These are phyloP conservation scores for Saccostrea glomerata DNA, from an alignment of 1,140 invertebrate genomes.

Conservation along the genomic window DNA sequence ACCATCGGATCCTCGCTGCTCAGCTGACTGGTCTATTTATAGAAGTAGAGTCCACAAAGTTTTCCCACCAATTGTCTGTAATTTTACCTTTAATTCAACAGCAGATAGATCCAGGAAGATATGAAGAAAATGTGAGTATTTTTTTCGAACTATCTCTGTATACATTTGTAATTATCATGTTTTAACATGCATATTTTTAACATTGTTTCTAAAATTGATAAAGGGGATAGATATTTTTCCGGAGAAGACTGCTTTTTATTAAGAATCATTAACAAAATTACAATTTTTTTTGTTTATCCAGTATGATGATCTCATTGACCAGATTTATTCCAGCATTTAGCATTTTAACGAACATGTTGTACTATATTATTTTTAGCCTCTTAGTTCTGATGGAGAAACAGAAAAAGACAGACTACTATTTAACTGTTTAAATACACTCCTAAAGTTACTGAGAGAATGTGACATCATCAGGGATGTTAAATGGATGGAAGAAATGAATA, in stretches of 20 bases:
- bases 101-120: constrained; percentile 75
- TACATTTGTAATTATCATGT: too few relatives aligned
- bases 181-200: too few relatives aligned
- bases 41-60: constrained; percentile 84
- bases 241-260: too few relatives aligned
- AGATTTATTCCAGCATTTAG: too few relatives aligned
- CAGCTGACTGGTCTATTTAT: constrained; percentile 86
- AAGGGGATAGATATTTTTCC: too few relatives aligned
- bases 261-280: too few relatives aligned
- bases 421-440: constrained; percentile 84
- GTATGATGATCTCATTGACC: too few relatives aligned
- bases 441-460: constrained; percentile 83
- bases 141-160: too few relatives aligned
- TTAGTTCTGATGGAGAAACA: constrained; percentile 64
- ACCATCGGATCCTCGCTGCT: constrained; percentile 80
- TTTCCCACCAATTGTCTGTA: constrained; percentile 82
- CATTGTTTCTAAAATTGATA: too few relatives aligned
- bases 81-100: constrained; percentile 83
- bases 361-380: background rate
- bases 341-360: too few relatives aligned
- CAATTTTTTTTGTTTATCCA: too few relatives aligned
- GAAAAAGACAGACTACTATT: constrained; percentile 86
- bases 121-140: constrained; percentile 55
- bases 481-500: constrained; percentile 77
- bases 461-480: constrained; percentile 79